Evolutionary conservation across 2,888 invertebrate species (phyloP).

Genomic region (Drosophila infuscata): DNA sequence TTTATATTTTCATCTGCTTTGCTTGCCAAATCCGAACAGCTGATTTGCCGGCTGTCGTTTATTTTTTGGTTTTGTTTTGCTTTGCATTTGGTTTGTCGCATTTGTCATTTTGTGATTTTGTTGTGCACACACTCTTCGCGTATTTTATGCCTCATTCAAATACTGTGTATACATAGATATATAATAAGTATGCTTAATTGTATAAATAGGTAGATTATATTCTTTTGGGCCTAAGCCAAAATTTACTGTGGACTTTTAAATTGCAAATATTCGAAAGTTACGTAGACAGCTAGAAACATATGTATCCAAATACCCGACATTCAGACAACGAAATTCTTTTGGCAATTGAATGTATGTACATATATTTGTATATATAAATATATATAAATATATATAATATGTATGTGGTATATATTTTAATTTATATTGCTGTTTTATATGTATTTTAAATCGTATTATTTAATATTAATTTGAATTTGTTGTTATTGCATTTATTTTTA

Average conservation of each 20-base stretch:
- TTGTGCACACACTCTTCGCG: slow-evolving; percentile 35
- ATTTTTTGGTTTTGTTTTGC: slow-evolving; percentile 14
- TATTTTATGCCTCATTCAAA: slow-evolving; percentile 10
- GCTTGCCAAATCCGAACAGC: slow-evolving; percentile 61
- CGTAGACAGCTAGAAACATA: slow-evolving; percentile 25
- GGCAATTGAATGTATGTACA: slow-evolving; percentile 4
- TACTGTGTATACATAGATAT: neutral
- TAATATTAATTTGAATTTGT: neutral
- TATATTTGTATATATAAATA: neutral
- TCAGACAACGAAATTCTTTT: slow-evolving; percentile 9
- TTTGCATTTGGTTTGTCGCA: slow-evolving; percentile 32
- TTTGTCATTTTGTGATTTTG: slow-evolving; percentile 54
- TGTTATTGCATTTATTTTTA: neutral
- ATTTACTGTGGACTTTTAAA: slow-evolving; percentile 40
- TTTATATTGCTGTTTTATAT: neutral
- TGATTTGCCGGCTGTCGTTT: slow-evolving; percentile 47
- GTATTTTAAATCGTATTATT: neutral
- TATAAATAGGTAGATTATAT: slow-evolving; percentile 53
- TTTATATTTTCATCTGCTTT: slow-evolving; percentile 42
- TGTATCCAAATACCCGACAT: slow-evolving; percentile 17
- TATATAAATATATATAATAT: neutral
- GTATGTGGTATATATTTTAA: neutral
- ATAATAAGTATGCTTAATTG: slow-evolving; percentile 37
- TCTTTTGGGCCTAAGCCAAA: slow-evolving; percentile 48
- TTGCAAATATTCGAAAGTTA: slow-evolving; percentile 44